Conservation (phyloP, 2,797 vertebrate genomes). For the Oryzias dopingdopingensis region DNA sequence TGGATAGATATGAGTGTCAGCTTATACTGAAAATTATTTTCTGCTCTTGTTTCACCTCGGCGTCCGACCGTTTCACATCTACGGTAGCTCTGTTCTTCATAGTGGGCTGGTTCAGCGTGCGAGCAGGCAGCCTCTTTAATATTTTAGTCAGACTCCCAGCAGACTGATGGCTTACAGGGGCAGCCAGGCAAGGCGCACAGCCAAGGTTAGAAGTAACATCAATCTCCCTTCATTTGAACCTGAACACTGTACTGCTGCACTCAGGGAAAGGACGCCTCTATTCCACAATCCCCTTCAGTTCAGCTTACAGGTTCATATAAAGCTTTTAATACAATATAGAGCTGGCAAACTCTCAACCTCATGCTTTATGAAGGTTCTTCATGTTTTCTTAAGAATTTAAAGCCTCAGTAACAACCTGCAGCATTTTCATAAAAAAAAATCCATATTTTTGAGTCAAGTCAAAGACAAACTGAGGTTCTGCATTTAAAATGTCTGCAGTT, state of each 20-base stretch:
- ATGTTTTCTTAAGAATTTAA: constrained; percentile 4
- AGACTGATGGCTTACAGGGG: constrained; percentile 69
- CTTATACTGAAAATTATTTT: constrained; percentile 33
- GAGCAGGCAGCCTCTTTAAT: constrained; percentile 61
- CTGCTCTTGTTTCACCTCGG: constrained; percentile 26
- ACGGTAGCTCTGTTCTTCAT: constrained; percentile 11
- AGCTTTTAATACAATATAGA: constrained; percentile 18
- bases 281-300: constrained; percentile 12
- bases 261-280: constrained; percentile 12
- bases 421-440: constrained; percentile 6
- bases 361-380: neutral
- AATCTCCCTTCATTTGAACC: constrained; percentile 59
- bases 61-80: constrained; percentile 35
- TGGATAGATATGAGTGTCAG: constrained; percentile 31
- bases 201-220: constrained; percentile 69
- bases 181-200: constrained; percentile 59
- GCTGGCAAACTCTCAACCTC: constrained; percentile 15
- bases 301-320: constrained; percentile 16
- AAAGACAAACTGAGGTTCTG: constrained; percentile 1
- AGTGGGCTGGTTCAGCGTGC: constrained; percentile 22
- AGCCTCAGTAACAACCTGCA: constrained; percentile 23
- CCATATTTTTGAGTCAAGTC: constrained; percentile 4
- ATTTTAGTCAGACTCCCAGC: constrained; percentile 66
- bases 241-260: constrained; percentile 25
- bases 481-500: neutral